phyloP scores from a whole-genome alignment of 2,888 invertebrate species.

The Caenorhabditis sp. region DNA sequence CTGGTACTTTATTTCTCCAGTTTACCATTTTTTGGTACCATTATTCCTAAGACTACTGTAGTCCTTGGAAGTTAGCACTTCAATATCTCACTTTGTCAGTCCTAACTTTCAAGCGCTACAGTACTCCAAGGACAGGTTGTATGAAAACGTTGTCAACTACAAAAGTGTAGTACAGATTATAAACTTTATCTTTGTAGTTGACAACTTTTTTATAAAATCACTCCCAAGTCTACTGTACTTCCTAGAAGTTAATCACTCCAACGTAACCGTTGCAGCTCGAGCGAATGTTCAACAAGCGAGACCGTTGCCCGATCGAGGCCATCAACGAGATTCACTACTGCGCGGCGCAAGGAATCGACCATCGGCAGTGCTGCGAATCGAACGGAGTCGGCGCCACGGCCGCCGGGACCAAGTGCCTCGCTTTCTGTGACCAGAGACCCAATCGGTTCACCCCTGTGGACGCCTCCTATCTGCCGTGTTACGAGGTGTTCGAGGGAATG shows the following conservation, averaged over 20 bases:
- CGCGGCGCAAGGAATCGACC: conserved; percentile 71
- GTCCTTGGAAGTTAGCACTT: too few species aligned
- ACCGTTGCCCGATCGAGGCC: conserved; percentile 72
- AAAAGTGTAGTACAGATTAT: not conserved
- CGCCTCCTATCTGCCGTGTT: conserved; percentile 59
- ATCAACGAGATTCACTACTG: conserved; percentile 74
- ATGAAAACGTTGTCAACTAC: not conserved
- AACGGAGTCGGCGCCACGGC: conserved; percentile 51
- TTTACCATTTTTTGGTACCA: too few species aligned
- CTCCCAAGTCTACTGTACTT: too few species aligned
- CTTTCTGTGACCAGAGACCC: conserved; percentile 65
- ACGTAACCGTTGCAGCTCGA: conserved; percentile 71
- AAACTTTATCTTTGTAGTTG: not conserved
- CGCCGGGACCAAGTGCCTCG: conserved; percentile 61
- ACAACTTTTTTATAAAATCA: not conserved
- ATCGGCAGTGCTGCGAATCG: conserved; percentile 56
- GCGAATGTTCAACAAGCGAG: conserved; percentile 69
- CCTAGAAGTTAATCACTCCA: too few species aligned
- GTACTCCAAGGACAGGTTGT: not conserved
- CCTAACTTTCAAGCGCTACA: not conserved
- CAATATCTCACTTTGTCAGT: too few species aligned
- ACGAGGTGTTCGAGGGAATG: conserved; percentile 62
- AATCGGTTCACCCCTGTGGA: conserved; percentile 61
- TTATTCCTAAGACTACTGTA: too few species aligned
- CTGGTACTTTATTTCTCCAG: too few species aligned